Evolutionary conservation across 2,888 invertebrate species (phyloP), one percentile per base, ranked within the genome.

Genomic region (Chymomyza caudatula): DNA sequence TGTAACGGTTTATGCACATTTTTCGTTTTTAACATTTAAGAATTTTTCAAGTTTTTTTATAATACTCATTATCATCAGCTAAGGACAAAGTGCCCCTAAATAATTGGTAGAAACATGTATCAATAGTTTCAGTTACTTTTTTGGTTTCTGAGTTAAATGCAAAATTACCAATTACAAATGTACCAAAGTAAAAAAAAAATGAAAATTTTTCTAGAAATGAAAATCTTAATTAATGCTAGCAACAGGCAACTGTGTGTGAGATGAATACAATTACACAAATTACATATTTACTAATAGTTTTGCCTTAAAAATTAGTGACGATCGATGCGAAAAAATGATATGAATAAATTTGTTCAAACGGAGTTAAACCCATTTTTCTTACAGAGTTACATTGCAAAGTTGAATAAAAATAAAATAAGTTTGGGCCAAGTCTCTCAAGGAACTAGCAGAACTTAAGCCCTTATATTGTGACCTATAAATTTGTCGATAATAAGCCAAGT

Each of bases 1-100:
- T 93, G 90, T 80, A 91, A 90, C 86, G 71, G 83, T 77, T 87
- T 76, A 73, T 71, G 65, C 74, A 77, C 74, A 86, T 75, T 68
- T 83, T 73, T 85, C 76, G 83, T 76, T 77, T 71, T 67, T 63
- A 71, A 56, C 54, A 42, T 60, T 60, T 57, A 63, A 71, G 63
- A 49, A 66, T 53, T 15, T 25, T 62, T 62, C 55, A 51, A 64
- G 61, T 68, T 67, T 75, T 69, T 78, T 59, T 54, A 65, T 37
- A 15, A 15, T 47, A 37, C 15, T 58, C 17, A 43, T 61, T 22
- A 42, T 43, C 11, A 29, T 51, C 11, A 19, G 22, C 43, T 17
- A 2, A 15, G 19, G 17, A 47, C 47, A 17, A 47, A 47, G 47
- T 47, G 47, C n/a, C 17, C 19, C 17, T 54, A 17, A 1, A 20